Percentiles rank a stretch among this genome's conserved stretches.
Conservation (phyloP, 2,113 vertebrate genomes). For the Syngnathus typhle region DNA sequence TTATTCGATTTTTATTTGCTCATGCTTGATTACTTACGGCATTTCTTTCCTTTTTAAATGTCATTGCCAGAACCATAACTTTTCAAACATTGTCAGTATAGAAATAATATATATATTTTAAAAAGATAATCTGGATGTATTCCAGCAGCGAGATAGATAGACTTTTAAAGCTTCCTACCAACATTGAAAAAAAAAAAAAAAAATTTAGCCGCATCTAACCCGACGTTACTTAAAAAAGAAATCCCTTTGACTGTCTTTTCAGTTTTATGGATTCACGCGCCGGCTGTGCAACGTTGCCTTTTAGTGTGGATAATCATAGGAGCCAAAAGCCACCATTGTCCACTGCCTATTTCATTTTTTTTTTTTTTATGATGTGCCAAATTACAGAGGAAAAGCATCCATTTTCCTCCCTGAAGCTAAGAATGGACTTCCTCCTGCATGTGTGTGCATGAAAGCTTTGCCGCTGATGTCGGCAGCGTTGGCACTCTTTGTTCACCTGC, state of each 20-base stretch:
- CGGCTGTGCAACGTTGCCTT: slow-evolving; percentile 18
- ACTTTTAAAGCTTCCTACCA: neutral
- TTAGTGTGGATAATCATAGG: slow-evolving; percentile 11
- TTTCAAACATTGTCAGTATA: slow-evolving; percentile 37
- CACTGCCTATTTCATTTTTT: slow-evolving; percentile 11
- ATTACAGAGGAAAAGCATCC: slow-evolving; percentile 21
- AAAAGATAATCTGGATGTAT: slow-evolving; percentile 13
- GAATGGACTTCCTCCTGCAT: slow-evolving; percentile 5
- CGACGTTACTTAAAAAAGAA: slow-evolving; percentile 32
- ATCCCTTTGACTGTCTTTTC: slow-evolving; percentile 18
- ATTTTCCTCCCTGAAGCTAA: slow-evolving; percentile 6
- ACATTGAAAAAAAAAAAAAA: neutral
- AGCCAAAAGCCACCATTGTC: slow-evolving; percentile 21
- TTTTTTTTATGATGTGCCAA: slow-evolving; percentile 29
- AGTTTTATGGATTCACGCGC: slow-evolving; percentile 15
- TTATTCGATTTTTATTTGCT: slow-evolving; percentile 12
- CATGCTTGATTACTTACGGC: slow-evolving; percentile 6
- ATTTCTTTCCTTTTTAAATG: slow-evolving; percentile 25
- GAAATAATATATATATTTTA: neutral
- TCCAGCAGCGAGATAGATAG: slow-evolving; percentile 8
- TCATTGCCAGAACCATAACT: slow-evolving; percentile 17
- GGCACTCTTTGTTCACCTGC: slow-evolving; percentile 48
- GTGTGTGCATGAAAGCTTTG: neutral
- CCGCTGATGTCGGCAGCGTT: slow-evolving; percentile 8
- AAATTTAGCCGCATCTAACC: slow-evolving; percentile 8